phyloP scores from a whole-genome alignment of 2,797 vertebrate genomes.

The Melanogrammus aeglefinus region DNA sequence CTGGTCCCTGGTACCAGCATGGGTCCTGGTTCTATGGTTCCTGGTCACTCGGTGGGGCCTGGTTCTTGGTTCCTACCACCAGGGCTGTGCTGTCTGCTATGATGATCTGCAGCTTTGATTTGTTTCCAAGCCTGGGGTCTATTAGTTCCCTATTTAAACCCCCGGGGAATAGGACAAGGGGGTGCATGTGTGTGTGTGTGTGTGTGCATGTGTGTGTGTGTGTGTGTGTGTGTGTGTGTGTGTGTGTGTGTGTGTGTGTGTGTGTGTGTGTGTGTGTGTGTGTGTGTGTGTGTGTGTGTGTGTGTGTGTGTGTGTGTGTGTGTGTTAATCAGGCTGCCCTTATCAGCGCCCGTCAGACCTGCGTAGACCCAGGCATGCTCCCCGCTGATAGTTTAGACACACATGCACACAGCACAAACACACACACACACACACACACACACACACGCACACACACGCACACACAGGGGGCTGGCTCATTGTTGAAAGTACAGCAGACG shows the following conservation, averaged over 20 bases:
- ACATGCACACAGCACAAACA: slow-evolving; percentile 26
- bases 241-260: neutral
- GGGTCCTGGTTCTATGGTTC: neutral
- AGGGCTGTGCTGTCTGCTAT: slow-evolving; percentile 16
- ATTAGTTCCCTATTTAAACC: slow-evolving; percentile 68
- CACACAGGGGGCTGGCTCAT: slow-evolving; percentile 51
- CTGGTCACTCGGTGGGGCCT: neutral
- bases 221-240: slow-evolving; percentile 10
- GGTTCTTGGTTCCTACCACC: neutral
- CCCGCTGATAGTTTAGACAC: too few relatives aligned
- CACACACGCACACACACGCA: slow-evolving; percentile 14
- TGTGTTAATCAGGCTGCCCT: too few relatives aligned
- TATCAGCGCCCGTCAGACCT: too few relatives aligned
- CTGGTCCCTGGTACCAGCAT: neutral
- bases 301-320: slow-evolving; percentile 9
- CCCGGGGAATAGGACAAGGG: slow-evolving; percentile 57
- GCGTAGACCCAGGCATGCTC: too few relatives aligned
- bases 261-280: slow-evolving; percentile 6
- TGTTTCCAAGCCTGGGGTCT: slow-evolving; percentile 58
- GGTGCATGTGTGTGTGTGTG: slow-evolving; percentile 19
- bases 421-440: slow-evolving; percentile 15
- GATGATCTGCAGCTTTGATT: slow-evolving; percentile 65
- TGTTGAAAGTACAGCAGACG: slow-evolving; percentile 68
- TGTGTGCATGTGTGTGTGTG: slow-evolving; percentile 9
- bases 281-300: neutral